Base-by-base conservation (phyloP, 2,113 vertebrate genomes). In the Podarcis muralis region DNA sequence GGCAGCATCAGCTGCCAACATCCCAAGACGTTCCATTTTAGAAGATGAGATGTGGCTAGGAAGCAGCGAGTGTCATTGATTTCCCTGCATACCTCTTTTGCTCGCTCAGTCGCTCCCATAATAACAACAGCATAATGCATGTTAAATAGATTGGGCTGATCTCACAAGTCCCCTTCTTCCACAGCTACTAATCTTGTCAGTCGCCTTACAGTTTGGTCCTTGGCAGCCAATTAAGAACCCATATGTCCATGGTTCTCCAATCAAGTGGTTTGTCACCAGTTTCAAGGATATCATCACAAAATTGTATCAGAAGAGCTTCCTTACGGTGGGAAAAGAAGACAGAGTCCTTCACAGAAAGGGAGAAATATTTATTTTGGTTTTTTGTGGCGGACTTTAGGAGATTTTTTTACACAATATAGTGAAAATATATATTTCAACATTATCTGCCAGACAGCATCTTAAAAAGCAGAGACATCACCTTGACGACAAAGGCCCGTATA, bases 11-110 rank as follows among this genome's bases (percentile, higher is more conserved):
- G 13, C 62, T 87, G 85, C 76, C 85, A 87, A 7, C 43, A 71
- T 80, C 85, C 66, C 77, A 57, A 16, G 65, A 80, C 2, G 27
- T 23, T 80, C 77, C 77, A 71, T 35, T 68, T 71, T 25, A 53
- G 85, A 71, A 37, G 77, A 57, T 87, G 85, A 87, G 77, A 81
- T 37, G 65, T 69, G 80, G 40, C 37, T 72, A 87, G 30, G 86
- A 81, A 81, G 77, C 66, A 81, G 48, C 15, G 5, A 87, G n/a
- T 1, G 1, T 40, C 43, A 79, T 20, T 72, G 86, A 87, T 87
- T 87, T 87, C 65, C 77, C 65, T 13, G 37, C 6, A 4, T 59
- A 18, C 80, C 48, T 27, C 48, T 81, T 72, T 80, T 37, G 43
- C 32, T 57, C n/a, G 32, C 86, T 87, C 77, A 59, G 12, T 87